Evolutionary conservation across 2,797 vertebrate genomes (phyloP), one percentile per base, ranked within the genome.

Genomic region (Pterois miles): DNA sequence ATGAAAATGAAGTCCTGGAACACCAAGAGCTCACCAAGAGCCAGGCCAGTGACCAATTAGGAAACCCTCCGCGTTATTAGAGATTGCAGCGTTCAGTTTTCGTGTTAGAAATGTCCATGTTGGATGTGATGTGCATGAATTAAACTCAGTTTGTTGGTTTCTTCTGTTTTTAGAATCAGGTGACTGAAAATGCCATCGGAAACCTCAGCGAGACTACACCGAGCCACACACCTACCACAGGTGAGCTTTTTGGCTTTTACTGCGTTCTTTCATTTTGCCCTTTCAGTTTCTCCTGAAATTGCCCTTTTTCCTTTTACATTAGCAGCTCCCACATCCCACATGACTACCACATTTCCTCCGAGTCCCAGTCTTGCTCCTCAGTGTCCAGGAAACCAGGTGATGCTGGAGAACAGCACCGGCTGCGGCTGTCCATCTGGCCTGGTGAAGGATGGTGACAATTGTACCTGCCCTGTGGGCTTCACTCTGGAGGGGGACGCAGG

Each of bases 401-500:
- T 34, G 57, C 75, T 85, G 40, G 81, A 73, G 31, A 79, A 63
- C 60, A 43, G 78, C 11, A 14, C 54, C 6, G 66, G 36, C 57
- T 94, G 94, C 31, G 80, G 82, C 31, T 95, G 94, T 79, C 87
- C 90, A 1, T 13, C 86, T 9, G 76, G 81, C 57, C 81, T 87
- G 81, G 57, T 89, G 77, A 83, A 82, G 76, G 72, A 67, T 11
- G 83, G 84, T 0, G 92, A 90, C 66, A 84, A 77, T 66, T 93
- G 94, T 69, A 83, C 80, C 56, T 96, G 95, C 60, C 75, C 89
- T n/a, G 57, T 50, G 52, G 95, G 95, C 48, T 95, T 94, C 64
- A 50, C 70, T 60, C 81, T 81, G 78, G 74, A 81, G 6, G 86
- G 72, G 54, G 72, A 27, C 25, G 80, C 75, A 40, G 79, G 79